Base-by-base conservation (phyloP, 2,888 invertebrate genomes). In the Chorisops tibialis region DNA sequence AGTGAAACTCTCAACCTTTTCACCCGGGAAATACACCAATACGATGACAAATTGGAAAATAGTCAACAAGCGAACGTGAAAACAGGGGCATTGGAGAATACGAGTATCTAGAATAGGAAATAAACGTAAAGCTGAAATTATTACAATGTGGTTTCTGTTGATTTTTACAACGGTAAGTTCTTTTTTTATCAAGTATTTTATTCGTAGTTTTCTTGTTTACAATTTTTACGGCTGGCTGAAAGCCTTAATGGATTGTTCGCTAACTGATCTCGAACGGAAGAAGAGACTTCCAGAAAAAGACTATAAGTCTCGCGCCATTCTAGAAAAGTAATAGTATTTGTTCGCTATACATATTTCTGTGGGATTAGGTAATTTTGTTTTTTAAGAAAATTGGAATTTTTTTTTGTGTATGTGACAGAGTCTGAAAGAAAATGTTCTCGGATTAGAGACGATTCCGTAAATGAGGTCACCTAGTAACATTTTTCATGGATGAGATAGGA, bases 391-490 rank as follows among this genome's bases (percentile, higher is more conserved):
- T n/a, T n/a, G n/a, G n/a, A n/a, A 9, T 30, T 5, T 30, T 9
- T 43, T 56, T 41, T 9, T 54, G 39, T 54, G 22, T 54, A n/a
- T 7, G 41, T 16, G 35, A 35, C 24, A 35, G 6, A 50, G 14
- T 35, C 14, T 5, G 5, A 30, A 30, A 30, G 30, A 30, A 30
- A 30, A 30, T 30, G 30, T 30, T 30, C 30, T 30, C 3, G 30
- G 30, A 9, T 30, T 30, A 30, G 5, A 30, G 30, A 7, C 30
- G 7, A 21, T 22, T 21, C 16, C 16, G 43, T 16, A n/a, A 56
- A 56, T 56, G 14, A 30, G 56, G 56, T 43, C 18, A 56, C 30
- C 56, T 39, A 45, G 56, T 56, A 43, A 56, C 56, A 56, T 56
- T 45, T n/a, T 41, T 45, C 56, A 56, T 19, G 56, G 45, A 30